These are phyloP conservation scores for Parnassius apollo DNA, from an alignment of 2,888 invertebrate species.

Conservation along the genomic window DNA sequence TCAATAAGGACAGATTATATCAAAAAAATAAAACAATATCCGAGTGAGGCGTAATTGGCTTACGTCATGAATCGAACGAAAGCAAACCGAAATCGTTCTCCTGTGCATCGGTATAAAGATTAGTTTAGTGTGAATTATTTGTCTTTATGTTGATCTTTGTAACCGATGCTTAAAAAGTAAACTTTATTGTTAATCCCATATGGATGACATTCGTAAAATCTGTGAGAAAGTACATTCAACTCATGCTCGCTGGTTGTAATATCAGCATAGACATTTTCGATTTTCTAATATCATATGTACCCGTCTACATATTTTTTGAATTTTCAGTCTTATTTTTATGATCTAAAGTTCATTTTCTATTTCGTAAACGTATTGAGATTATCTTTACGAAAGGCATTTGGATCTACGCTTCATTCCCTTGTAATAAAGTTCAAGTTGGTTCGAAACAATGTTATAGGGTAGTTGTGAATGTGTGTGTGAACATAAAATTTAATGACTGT, in stretches of 20 bases:
- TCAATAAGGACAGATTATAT: slow-evolving; percentile 15
- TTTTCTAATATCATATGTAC: neutral
- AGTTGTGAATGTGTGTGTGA: slow-evolving; percentile 40
- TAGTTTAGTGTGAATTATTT: slow-evolving; percentile 5
- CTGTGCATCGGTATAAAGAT: neutral
- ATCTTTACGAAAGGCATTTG: neutral
- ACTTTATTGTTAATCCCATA: slow-evolving; percentile 1
- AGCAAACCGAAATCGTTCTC: slow-evolving; percentile 2
- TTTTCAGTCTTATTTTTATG: neutral
- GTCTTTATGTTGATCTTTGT: neutral
- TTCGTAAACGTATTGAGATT: neutral
- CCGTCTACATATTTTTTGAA: neutral
- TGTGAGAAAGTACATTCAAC: slow-evolving; percentile 10
- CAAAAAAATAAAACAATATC: slow-evolving; percentile 8
- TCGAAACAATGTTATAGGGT: neutral
- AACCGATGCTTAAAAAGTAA: neutral
- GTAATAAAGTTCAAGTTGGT: slow-evolving; percentile 30
- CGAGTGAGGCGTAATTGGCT: slow-evolving; percentile 15
- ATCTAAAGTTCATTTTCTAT: neutral
- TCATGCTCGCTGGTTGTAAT: slow-evolving; percentile 5
- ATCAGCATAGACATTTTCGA: slow-evolving; percentile 1
- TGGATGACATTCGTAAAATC: slow-evolving; percentile 1
- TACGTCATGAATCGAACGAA: slow-evolving; percentile 1
- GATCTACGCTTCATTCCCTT: slow-evolving; percentile 31
- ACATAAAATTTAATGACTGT: slow-evolving; percentile 59